Base-by-base conservation (phyloP, 1,140 invertebrate genomes). In the Lucilia sericata region DNA sequence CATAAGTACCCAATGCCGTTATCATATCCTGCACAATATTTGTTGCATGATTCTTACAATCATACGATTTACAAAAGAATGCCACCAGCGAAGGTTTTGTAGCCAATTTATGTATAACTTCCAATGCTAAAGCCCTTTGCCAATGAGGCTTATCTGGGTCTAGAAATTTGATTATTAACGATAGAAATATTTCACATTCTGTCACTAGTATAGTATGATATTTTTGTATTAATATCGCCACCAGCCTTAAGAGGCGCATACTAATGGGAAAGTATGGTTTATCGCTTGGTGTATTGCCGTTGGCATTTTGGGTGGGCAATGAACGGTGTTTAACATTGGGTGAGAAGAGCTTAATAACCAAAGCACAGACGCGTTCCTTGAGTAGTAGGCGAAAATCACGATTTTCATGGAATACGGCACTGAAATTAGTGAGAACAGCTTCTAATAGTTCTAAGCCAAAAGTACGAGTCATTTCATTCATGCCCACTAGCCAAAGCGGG, bases 111-210 rank as follows among this genome's bases (percentile, higher is more conserved):
- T 99, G 97, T 25, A 99, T 93, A 4, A 99, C 98, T 93, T 99
- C 98, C 13, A 99, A 91, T 0, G 98, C 98, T 74, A 99, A 91
- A 17, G 97, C 96, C 82, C 98, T 92, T 90, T 99, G 98, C 98
- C 99, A 99, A 74, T 95, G 93, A 34, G 97, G 97, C 92, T 99
- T 98, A 87, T 99, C 98, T 13, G 96, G 96, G 92, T 99, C 98
- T 89, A 99, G 91, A 92, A 99, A 99, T 91, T 99, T 99, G 5
- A 99, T 97, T 55, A 99, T 96, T 49, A 99, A 92, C 1, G 98
- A 99, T 74, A 99, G 92, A 91, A 99, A 99, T 88, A 99, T 99
- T 92, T 99, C 99, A 92, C 98, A 99, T 92, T 99, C 98, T 5
- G 98, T 99, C 89, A 98, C 98, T 93, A 99, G 91, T 85, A 99